Conservation (phyloP, 2,113 vertebrate species). For the Xiphophorus couchianus region DNA sequence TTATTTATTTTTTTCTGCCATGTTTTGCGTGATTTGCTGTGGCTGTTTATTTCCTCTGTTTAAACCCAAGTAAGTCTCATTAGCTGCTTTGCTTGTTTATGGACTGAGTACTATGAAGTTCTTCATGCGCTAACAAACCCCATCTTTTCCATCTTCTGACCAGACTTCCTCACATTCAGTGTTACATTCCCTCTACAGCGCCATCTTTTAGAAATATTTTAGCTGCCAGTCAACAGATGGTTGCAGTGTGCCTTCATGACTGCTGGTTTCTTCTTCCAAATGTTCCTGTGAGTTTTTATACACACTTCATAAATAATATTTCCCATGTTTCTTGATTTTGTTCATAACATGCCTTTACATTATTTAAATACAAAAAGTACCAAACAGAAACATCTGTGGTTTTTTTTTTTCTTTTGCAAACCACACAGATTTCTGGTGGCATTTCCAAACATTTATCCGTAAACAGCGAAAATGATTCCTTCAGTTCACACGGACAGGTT, state of each 20-base stretch:
- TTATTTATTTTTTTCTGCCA: conserved; percentile 3
- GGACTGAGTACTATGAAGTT: conserved; percentile 4
- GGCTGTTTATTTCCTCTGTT: conserved; percentile 21
- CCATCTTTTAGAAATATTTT: conserved; percentile 9
- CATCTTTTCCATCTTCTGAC: not conserved
- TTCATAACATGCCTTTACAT: conserved; percentile 30
- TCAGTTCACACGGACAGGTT: not conserved
- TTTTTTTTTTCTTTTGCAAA: not conserved
- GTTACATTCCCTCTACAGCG: conserved; percentile 44
- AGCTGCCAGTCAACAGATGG: conserved; percentile 6
- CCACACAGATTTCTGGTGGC: not conserved
- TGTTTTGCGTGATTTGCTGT: conserved; percentile 27
- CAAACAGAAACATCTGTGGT: not conserved
- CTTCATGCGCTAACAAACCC: not conserved
- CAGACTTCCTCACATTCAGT: conserved; percentile 1
- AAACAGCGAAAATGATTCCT: not conserved
- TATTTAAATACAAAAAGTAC: conserved; percentile 39
- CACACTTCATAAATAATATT: conserved; percentile 9
- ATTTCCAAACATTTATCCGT: not conserved
- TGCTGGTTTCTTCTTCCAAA: conserved; percentile 35
- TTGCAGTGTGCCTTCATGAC: conserved; percentile 61
- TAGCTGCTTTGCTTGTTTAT: conserved; percentile 16
- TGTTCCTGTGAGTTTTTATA: conserved; percentile 36
- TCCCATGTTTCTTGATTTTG: not conserved
- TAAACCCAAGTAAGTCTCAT: conserved; percentile 23